Conservation (phyloP, 1,140 invertebrate species). For the Drosophila tani region DNA sequence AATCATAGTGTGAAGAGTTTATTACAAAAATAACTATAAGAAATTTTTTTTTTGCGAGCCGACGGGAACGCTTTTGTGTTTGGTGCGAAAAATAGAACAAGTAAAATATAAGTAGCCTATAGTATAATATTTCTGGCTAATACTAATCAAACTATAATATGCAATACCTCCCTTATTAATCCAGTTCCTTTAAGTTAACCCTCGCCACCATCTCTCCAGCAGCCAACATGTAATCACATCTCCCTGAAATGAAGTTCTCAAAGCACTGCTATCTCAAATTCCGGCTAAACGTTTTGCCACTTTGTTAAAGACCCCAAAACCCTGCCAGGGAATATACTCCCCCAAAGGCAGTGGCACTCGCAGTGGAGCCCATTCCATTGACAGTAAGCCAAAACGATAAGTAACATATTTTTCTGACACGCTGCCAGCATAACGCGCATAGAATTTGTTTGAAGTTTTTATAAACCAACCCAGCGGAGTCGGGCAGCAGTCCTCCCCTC, state of each 20-base stretch:
- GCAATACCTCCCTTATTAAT: too few species aligned
- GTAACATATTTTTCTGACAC: constrained; percentile 82
- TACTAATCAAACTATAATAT: too few species aligned
- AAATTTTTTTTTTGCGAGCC: too few species aligned
- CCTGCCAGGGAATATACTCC: constrained; percentile 3
- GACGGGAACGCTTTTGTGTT: too few species aligned
- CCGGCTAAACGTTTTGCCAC: constrained; percentile 34
- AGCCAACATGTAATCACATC: constrained; percentile 4
- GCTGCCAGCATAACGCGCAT: constrained; percentile 62
- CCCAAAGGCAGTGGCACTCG: constrained; percentile 4
- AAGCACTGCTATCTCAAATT: constrained; percentile 15
- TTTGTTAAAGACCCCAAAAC: constrained; percentile 35
- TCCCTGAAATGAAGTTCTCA: constrained; percentile 34
- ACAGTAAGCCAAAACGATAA: constrained; percentile 60
- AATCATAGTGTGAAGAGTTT: too few species aligned
- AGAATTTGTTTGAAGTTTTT: constrained; percentile 80
- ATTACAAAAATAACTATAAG: too few species aligned
- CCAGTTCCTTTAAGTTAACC: too few species aligned
- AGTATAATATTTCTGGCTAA: too few species aligned
- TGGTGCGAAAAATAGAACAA: too few species aligned
- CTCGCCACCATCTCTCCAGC: background rate
- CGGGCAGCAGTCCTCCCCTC: constrained; percentile 25
- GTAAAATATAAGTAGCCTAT: too few species aligned
- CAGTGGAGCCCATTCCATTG: constrained; percentile 34
- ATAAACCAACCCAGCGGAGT: constrained; percentile 46